Evolutionary conservation across 1,140 invertebrate species (phyloP).

Genomic region (Hormaphis cornu): DNA sequence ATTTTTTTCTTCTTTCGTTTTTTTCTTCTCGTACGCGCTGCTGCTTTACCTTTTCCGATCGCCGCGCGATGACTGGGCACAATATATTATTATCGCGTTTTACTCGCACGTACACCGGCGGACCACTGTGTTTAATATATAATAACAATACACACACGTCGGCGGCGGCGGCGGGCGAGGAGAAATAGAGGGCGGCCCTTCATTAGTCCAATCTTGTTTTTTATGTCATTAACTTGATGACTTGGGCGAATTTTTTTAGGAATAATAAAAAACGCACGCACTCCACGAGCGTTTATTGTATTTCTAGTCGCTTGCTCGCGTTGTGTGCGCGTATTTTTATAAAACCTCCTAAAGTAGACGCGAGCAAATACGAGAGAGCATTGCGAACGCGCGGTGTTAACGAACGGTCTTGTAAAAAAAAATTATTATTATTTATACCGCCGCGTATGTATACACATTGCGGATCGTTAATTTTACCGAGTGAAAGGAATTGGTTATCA

Average conservation of each 20-base stretch:
- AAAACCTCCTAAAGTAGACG: not conserved
- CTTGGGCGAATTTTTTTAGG: slow-evolving; percentile 30
- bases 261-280: slow-evolving; percentile 8
- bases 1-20: not conserved
- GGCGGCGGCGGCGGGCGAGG: not conserved
- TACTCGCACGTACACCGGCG: too few relatives aligned
- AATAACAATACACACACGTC: too few relatives aligned
- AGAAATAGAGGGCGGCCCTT: slow-evolving; percentile 25
- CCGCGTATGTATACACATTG: too few relatives aligned
- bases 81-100: slow-evolving; percentile 1
- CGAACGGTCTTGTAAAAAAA: too few relatives aligned
- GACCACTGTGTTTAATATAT: too few relatives aligned
- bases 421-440: too few relatives aligned
- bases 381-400: slow-evolving; percentile 21
- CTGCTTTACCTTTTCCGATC: slow-evolving; percentile 17
- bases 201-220: slow-evolving; percentile 32
- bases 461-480: slow-evolving; percentile 17
- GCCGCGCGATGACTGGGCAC: slow-evolving; percentile 1
- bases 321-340: not conserved
- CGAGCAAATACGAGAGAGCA: not conserved
- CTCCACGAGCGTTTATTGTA: not conserved
- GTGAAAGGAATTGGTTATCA: slow-evolving; percentile 25
- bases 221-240: slow-evolving; percentile 32
- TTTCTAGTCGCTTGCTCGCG: too few relatives aligned
- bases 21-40: not conserved